These are phyloP conservation scores for Hydrophis major DNA, from an alignment of 2,797 vertebrate species.

Conservation along the genomic window DNA sequence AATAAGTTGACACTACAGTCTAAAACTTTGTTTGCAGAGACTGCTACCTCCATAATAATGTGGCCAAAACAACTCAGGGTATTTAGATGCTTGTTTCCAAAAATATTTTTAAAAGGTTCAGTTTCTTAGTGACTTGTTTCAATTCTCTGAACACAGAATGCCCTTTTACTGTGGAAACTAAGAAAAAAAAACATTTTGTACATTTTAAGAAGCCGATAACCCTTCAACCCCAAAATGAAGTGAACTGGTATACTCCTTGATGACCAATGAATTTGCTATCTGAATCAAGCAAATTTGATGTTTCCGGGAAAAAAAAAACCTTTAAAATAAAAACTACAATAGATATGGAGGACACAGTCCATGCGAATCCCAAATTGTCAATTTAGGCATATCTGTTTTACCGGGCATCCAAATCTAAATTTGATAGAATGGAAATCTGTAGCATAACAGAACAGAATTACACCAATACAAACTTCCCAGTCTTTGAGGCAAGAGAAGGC, in stretches of 20 bases:
- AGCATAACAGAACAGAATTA: not conserved
- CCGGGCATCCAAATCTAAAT: not conserved
- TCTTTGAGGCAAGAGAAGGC: not conserved
- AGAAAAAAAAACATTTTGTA: fast-evolving
- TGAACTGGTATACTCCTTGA: not conserved
- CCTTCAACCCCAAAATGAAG: not conserved
- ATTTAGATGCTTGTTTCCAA: not conserved
- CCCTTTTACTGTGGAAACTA: not conserved
- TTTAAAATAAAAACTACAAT: not conserved
- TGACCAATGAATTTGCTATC: not conserved
- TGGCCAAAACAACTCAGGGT: not conserved
- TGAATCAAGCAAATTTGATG: not conserved
- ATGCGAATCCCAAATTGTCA: not conserved
- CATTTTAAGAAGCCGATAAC: not conserved
- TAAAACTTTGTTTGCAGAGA: not conserved
- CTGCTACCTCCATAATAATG: not conserved
- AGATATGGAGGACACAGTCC: not conserved
- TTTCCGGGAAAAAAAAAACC: not conserved
- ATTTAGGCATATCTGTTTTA: not conserved
- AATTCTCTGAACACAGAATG: not conserved
- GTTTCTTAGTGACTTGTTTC: not conserved
- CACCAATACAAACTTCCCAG: not conserved
- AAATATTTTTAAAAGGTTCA: not conserved
- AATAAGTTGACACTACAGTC: not conserved
- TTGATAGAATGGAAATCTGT: not conserved